Conservation (phyloP, 1,140 invertebrate species). For the Halictus rubicundus region DNA sequence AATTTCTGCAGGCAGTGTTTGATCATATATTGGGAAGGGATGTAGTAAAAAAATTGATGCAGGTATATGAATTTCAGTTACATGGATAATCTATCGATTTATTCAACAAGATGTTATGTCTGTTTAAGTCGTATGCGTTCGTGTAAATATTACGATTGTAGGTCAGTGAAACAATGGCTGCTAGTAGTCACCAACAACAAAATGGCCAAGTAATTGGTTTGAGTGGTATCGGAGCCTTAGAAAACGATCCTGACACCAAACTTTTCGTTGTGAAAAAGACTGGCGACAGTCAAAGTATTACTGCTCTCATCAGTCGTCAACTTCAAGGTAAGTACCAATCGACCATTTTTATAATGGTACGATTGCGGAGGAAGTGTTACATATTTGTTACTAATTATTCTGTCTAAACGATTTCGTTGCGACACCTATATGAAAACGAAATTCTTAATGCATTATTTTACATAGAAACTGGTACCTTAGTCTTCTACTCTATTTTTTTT, state of each 20-base stretch:
- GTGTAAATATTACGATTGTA: constrained; percentile 66
- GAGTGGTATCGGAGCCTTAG: constrained; percentile 68
- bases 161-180: constrained; percentile 90
- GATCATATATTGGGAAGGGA: constrained; percentile 93
- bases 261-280: constrained; percentile 88
- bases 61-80: constrained; percentile 83
- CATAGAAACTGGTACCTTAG: constrained; percentile 9
- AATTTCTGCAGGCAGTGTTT: constrained; percentile 91
- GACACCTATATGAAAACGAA: neutral
- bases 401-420: neutral
- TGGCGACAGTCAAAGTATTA: constrained; percentile 88
- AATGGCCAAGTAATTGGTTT: constrained; percentile 83
- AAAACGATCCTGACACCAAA: constrained; percentile 87
- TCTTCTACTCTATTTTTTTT: neutral
- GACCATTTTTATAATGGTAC: neutral
- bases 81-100: neutral
- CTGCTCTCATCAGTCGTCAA: constrained; percentile 88
- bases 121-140: neutral
- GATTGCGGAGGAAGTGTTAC: neutral
- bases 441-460: neutral
- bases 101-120: too few relatives aligned
- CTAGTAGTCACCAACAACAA: constrained; percentile 85
- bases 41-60: constrained; percentile 94
- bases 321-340: constrained; percentile 84
- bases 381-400: constrained; percentile 6